Conservation (phyloP, 2,888 invertebrate species). For the Rhagonycha lutea region DNA sequence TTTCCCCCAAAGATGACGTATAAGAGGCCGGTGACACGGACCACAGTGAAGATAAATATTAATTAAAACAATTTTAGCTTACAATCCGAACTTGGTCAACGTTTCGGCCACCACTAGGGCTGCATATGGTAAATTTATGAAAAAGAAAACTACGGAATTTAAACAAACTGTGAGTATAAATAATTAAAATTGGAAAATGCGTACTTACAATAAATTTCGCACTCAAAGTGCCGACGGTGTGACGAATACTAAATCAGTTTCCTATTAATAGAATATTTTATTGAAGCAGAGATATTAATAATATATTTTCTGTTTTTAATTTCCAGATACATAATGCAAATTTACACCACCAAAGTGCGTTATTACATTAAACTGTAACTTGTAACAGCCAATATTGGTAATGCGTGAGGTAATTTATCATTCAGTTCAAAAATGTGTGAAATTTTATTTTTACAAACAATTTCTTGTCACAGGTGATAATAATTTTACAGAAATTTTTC, state of each 20-base stretch:
- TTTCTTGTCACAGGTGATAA: not conserved
- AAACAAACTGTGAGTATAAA: constrained; percentile 1
- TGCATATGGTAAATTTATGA: constrained; percentile 88
- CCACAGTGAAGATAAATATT: not conserved
- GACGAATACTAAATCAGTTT: constrained; percentile 8
- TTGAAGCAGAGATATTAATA: constrained; percentile 15
- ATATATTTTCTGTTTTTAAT: constrained; percentile 14
- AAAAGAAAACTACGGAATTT: constrained; percentile 63
- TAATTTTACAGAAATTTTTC: not conserved
- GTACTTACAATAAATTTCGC: not conserved
- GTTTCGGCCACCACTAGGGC: constrained; percentile 79
- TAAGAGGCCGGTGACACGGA: not conserved
- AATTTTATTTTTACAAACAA: not conserved
- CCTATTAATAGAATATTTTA: constrained; percentile 13
- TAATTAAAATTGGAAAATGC: not conserved
- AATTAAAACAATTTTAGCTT: not conserved
- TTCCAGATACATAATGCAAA: constrained; percentile 1
- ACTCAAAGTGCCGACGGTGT: constrained; percentile 4
- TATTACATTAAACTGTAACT: not conserved
- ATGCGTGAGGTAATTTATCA: not conserved
- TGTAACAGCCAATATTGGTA: not conserved
- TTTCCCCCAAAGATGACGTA: no score
- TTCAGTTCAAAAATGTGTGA: not conserved
- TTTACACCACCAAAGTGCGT: constrained; percentile 1
- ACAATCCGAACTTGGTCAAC: constrained; percentile 61